Base-by-base conservation (phyloP, 1,140 invertebrate species). In the Solenopsis invicta region DNA sequence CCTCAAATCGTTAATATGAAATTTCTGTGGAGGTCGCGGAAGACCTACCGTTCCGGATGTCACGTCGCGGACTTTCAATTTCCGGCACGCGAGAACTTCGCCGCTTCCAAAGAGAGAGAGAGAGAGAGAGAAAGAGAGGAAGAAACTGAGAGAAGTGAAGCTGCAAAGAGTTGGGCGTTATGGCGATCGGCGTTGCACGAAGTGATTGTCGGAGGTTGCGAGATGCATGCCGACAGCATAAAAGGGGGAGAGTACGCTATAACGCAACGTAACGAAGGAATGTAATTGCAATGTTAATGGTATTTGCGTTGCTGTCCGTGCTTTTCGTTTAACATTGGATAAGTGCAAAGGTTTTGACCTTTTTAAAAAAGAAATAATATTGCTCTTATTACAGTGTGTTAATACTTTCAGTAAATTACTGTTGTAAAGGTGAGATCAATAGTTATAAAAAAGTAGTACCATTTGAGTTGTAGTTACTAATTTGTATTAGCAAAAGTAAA, bases 41-140 rank as follows among this genome's bases (percentile, higher is more conserved):
- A 82, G 82, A 75, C n/a, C 80, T 84, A 84, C 69, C 71, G 34
- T 66, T 76, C 76, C 92, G 92, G 92, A 93, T 91, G 91, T 92
- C 93, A 93, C 92, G 92, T 93, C 88, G 78, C 92, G 69, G 92
- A 93, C 90, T 93, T 93, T 93, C 92, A 93, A 93, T 93, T 93
- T 93, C 93, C 93, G 93, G 92, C 59, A 90, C 85, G 78, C 80
- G 77, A 78, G 61, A 34, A 54, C 24, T 34, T 12, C 12, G 50
- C 34, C 29, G 64, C 62, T 48, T 78, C 41, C 45, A n/a, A 41
- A 18, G 21, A 37, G 74, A 56, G 29, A 56, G 12, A 5, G n/a
- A 66, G 45, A 16, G 45, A 18, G 18, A 24, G 59, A 75, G 29
- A 18, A 16, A 29, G 2, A 64, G 67, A 24, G 13, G 50, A 16